phyloP scores from a whole-genome alignment of 2,113 vertebrate genomes.

The Eclectus roratus region DNA sequence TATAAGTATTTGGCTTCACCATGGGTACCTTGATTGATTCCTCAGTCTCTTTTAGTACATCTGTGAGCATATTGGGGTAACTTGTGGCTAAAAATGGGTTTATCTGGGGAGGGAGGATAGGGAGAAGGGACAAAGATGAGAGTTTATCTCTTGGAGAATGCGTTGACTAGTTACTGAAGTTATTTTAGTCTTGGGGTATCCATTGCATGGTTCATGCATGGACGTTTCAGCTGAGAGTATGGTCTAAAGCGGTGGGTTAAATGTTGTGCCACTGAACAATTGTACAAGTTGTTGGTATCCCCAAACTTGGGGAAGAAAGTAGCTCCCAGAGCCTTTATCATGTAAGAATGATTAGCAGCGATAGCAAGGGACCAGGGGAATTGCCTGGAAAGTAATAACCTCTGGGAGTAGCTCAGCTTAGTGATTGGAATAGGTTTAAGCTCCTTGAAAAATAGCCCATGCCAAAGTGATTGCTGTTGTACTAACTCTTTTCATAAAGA shows the following conservation, averaged over 20 bases:
- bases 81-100: slow-evolving; percentile 8
- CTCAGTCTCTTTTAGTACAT: slow-evolving; percentile 45
- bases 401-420: slow-evolving; percentile 11
- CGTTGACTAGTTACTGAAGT: background rate
- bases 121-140: background rate
- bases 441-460: background rate
- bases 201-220: background rate
- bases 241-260: background rate
- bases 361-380: background rate
- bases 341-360: background rate
- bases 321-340: slow-evolving; percentile 62
- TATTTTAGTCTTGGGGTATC: slow-evolving; percentile 4
- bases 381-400: background rate
- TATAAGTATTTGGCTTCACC: slow-evolving; percentile 60
- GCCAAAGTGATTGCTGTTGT: background rate
- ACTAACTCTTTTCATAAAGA: background rate
- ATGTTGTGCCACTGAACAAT: background rate
- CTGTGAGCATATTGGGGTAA: slow-evolving; percentile 33
- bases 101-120: background rate
- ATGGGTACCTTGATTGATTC: slow-evolving; percentile 37
- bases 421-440: background rate
- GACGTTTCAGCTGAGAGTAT: background rate
- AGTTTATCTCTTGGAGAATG: background rate
- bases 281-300: slow-evolving; percentile 52
- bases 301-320: slow-evolving; percentile 61